Evolutionary conservation across 2,888 invertebrate genomes (phyloP).

Genomic region (Gerris lacustris): DNA sequence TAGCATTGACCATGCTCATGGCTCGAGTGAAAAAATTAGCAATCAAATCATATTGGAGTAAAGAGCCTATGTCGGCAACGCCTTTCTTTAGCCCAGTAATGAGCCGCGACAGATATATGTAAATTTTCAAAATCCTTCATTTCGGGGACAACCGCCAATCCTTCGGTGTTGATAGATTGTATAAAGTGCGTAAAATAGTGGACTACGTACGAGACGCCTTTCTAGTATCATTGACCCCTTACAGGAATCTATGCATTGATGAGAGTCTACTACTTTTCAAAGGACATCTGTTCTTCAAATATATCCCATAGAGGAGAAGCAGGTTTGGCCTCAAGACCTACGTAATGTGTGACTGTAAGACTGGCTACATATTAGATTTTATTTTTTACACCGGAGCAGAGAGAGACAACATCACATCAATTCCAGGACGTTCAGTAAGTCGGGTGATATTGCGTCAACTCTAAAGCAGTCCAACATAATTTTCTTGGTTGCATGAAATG

Average conservation of each 20-base stretch:
- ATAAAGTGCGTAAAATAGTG: slow-evolving; percentile 10
- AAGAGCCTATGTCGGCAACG: no score
- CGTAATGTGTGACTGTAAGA: slow-evolving; percentile 27
- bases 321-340: slow-evolving; percentile 31
- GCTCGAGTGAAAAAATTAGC: no score
- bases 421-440: background rate
- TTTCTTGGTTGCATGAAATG: background rate
- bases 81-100: no score
- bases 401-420: slow-evolving; percentile 17
- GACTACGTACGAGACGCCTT: slow-evolving; percentile 5
- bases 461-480: background rate
- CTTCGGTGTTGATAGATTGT: no score
- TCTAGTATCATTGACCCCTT: slow-evolving; percentile 16
- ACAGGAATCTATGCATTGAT: slow-evolving; percentile 26
- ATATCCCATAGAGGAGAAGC: slow-evolving; percentile 22
- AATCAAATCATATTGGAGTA: no score
- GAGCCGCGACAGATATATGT: no score
- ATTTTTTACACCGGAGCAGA: slow-evolving; percentile 26
- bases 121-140: no score
- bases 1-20: no score
- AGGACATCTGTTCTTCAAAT: slow-evolving; percentile 29
- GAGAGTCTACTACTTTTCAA: slow-evolving; percentile 30
- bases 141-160: no score
- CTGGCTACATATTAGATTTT: slow-evolving; percentile 25
- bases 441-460: background rate